Evolutionary conservation across 2,797 vertebrate genomes (phyloP).

Genomic region (Uromys caudimaculatus): DNA sequence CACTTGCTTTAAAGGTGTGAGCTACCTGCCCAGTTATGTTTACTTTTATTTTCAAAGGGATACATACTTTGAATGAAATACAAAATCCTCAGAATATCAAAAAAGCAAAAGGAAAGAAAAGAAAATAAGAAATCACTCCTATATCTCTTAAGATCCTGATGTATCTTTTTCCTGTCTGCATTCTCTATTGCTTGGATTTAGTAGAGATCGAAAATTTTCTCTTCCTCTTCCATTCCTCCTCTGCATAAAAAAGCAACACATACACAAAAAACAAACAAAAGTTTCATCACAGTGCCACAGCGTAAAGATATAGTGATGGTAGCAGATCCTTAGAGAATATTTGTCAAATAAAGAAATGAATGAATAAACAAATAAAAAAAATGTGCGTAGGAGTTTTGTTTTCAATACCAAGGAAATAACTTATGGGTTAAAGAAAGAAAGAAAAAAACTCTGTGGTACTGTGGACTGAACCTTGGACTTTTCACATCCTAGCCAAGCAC

Average conservation of each 20-base stretch:
- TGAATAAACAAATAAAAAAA: neutral
- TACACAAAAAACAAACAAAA: neutral
- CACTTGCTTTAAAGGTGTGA: neutral
- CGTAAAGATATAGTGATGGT: neutral
- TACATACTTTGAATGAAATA: constrained; percentile 14
- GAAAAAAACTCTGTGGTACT: neutral
- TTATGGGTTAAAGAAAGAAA: constrained; percentile 1
- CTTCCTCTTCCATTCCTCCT: neutral
- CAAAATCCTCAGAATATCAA: constrained; percentile 51
- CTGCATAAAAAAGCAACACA: neutral
- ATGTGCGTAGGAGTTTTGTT: neutral
- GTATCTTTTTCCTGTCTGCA: constrained; percentile 29
- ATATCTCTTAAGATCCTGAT: constrained; percentile 12
- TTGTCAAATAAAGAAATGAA: constrained; percentile 2
- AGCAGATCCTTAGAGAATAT: neutral
- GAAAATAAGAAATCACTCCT: constrained; percentile 51
- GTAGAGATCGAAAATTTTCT: neutral
- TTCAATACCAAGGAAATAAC: constrained; percentile 16
- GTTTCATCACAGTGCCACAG: neutral
- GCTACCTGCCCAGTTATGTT: neutral
- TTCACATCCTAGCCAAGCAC: neutral
- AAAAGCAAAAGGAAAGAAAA: constrained; percentile 28
- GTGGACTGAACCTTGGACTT: neutral
- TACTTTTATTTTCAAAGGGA: constrained; percentile 58
- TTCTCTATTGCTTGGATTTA: constrained; percentile 45